Evolutionary conservation across 2,888 invertebrate genomes (phyloP).

Genomic region (Leucoma salicis): DNA sequence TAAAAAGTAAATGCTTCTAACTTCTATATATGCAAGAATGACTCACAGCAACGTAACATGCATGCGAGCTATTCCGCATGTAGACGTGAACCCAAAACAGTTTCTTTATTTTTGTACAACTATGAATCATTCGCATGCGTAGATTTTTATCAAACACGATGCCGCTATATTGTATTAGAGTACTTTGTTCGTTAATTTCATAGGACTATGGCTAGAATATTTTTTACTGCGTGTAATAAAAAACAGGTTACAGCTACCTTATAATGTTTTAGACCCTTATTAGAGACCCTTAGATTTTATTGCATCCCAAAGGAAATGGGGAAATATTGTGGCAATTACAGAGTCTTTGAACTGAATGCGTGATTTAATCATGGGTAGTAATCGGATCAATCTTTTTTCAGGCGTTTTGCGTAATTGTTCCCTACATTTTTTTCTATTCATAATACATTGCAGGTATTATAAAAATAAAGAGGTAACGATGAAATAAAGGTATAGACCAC

Average conservation of each 20-base stretch:
- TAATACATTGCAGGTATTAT: too few species aligned
- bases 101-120: constrained; percentile 3
- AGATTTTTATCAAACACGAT: constrained; percentile 21
- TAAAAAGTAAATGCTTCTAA: too few species aligned
- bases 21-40: too few species aligned
- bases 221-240: constrained; percentile 18
- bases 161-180: neutral
- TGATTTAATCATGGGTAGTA: too few species aligned
- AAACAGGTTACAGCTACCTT: constrained; percentile 2
- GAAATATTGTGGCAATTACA: neutral
- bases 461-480: too few species aligned
- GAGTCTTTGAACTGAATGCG: too few species aligned
- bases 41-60: constrained; percentile 2
- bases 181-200: constrained; percentile 11
- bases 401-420: too few species aligned
- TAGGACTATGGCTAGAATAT: constrained; percentile 10
- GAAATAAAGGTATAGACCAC: too few species aligned
- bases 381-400: too few species aligned
- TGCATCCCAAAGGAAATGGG: neutral
- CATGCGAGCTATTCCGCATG: constrained; percentile 2
- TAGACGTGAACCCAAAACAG: neutral
- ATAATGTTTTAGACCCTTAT: constrained; percentile 6
- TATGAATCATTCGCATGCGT: constrained; percentile 11
- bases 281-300: constrained; percentile 1
- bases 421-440: too few species aligned